These are phyloP conservation scores for Parochlus steinenii DNA, from an alignment of 2,888 invertebrate species.

Conservation along the genomic window DNA sequence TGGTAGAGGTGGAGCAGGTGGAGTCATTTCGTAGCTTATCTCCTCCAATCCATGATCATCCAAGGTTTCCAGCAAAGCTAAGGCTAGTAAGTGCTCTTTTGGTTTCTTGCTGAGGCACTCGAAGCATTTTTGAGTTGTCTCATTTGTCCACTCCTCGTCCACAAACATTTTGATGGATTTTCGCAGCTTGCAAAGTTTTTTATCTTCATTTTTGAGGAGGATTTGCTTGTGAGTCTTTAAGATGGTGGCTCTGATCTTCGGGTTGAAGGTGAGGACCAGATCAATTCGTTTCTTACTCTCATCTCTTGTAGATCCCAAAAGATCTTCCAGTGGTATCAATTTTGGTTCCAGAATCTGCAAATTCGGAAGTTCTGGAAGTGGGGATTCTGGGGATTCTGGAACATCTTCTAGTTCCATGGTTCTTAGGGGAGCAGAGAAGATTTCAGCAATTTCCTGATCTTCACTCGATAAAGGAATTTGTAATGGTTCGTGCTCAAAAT, in stretches of 20 bases:
- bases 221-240: slow-evolving; percentile 1
- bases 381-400: too few species aligned
- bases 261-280: not conserved
- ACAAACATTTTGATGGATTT: slow-evolving; percentile 5
- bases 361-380: too few species aligned
- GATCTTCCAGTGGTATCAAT: too few species aligned
- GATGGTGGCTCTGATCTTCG: not conserved
- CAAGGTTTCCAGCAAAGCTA: slow-evolving; percentile 8
- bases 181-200: slow-evolving; percentile 2
- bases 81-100: not conserved
- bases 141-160: slow-evolving; percentile 5
- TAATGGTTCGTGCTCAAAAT: slow-evolving; percentile 7
- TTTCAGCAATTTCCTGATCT: not conserved
- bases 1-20: slow-evolving; percentile 14
- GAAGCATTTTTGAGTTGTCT: slow-evolving; percentile 1
- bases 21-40: slow-evolving; percentile 8
- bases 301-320: too few species aligned
- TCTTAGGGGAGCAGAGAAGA: not conserved
- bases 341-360: too few species aligned
- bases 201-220: not conserved
- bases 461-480: not conserved
- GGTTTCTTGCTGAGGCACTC: not conserved
- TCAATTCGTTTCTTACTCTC: too few species aligned
- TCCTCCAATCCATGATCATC: slow-evolving; percentile 4
- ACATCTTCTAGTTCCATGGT: not conserved